phyloP scores from a whole-genome alignment of 92 coral and sea anemone genomes.

The Galaxea fascicularis region DNA sequence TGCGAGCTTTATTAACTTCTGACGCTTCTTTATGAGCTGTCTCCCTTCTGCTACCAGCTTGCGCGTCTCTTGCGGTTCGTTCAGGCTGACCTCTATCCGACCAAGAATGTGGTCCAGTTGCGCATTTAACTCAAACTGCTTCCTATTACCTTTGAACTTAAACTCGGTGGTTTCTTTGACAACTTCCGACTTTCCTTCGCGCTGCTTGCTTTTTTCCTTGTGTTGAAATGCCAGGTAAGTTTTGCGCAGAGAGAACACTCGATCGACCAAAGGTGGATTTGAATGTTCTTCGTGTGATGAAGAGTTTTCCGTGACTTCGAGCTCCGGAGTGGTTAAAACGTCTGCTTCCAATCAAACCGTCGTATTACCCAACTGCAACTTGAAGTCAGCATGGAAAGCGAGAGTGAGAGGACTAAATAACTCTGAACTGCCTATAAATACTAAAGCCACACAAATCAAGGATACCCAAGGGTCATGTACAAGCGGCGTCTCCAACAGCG shows the following conservation, averaged over 20 bases:
- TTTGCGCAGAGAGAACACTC: background rate
- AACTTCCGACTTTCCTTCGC: too few relatives aligned
- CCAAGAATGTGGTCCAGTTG: too few relatives aligned
- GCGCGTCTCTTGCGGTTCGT: background rate
- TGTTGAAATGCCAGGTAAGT: background rate
- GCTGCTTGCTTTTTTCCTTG: background rate
- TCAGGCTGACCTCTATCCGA: background rate
- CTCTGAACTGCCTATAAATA: background rate
- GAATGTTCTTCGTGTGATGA: too few relatives aligned
- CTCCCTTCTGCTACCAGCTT: background rate
- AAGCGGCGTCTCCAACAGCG: background rate
- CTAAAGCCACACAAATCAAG: background rate
- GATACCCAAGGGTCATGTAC: slow-evolving; percentile 6
- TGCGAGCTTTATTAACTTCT: too few relatives aligned
- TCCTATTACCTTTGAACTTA: too few relatives aligned
- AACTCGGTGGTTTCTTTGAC: too few relatives aligned
- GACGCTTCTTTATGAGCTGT: background rate
- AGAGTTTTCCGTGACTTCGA: too few relatives aligned
- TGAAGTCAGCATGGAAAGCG: slow-evolving; percentile 12
- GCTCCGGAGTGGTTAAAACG: background rate
- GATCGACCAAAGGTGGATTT: too few relatives aligned
- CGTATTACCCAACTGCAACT: background rate
- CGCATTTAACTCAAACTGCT: too few relatives aligned
- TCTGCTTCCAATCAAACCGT: background rate
- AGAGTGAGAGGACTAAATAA: too few relatives aligned